Base-by-base conservation (phyloP, 2,113 vertebrate species). In the Hydrolagus affinis region DNA sequence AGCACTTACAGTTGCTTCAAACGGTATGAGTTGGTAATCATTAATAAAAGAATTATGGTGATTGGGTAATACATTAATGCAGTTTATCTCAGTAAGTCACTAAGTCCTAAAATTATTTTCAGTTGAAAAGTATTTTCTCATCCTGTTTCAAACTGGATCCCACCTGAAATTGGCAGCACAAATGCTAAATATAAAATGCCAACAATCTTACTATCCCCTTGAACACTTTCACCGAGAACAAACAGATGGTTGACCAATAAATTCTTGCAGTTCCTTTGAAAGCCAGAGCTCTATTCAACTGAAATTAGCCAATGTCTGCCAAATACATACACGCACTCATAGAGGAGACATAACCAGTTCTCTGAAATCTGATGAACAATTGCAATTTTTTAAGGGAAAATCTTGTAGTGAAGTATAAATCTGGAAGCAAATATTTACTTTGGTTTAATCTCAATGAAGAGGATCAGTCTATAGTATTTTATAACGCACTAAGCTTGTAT, bases 61-160 rank as follows among this genome's bases (percentile, higher is more conserved):
- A 44, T 44, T 44, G 44, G 6, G 6, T 44, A 44, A 3, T 44
- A 6, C 44, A 44, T 44, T 44, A 44, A 44, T 6, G 1, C 44
- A 44, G 44, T 44, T 44, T 44, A 44, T 44, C 44, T 44, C 44
- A 44, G 44, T 44, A 44, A 44, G 44, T 44, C 2, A 44, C 44
- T 44, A 44, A 3, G 44, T 44, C 6, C 44, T 44, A 44, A 44
- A 44, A 44, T 44, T 1, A 44, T 44, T 44, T 44, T 44, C 44
- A 1, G 1, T 44, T 44, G 44, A 44, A 44, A 15, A 72, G 72
- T n/a, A 7, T 75, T 75, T 23, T 72, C 30, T 21, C 11, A 10
- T 2, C 25, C 57, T 30, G 28, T 64, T 30, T n/a, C 78, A 30
- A 83, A 83, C 25, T 83, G 78, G 78, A 28, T 83, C 78, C 62